Evolutionary conservation across 2,888 invertebrate genomes (phyloP), one percentile per base, ranked within the genome.

Genomic region (Melanotus villosus): DNA sequence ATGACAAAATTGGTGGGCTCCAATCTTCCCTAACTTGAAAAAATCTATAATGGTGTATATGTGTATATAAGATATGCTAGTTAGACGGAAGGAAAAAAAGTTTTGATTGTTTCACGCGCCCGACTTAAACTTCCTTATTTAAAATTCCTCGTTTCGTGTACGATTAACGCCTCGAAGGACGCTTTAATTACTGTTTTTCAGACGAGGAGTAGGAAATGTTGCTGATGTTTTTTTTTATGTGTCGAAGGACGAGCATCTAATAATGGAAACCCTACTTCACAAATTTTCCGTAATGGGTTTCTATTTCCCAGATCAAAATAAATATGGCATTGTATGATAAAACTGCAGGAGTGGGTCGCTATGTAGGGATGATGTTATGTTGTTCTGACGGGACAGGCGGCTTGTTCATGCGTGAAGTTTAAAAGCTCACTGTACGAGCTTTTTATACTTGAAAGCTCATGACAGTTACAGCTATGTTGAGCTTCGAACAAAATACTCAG

Each of bases 1-100:
- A 80, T 64, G 75, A 71, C 73, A 67, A 69, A 70, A 57, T 76
- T 82, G 83, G 80, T 60, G 73, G 71, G 76, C 81, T 80, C 65
- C 80, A 80, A 81, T 83, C 82, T 83, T 83, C 83, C 84, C 83
- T 82, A 83, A 83, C 81, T 83, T 79, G 83, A 82, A 84, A 83
- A 84, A 84, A 84, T 84, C 84, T 84, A 84, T 84, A 84, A 84
- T 83, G 84, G 82, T 83, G 83, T 84, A 83, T 83, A 83, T 83
- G 82, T 83, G 83, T 84, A 83, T 82, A 83, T 83, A 83, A 83
- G 84, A 84, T 84, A 84, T 84, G 84, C 83, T 84, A 84, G 84
- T 84, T 84, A 83, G 83, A 80, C 80, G 80, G 81, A 82, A 82
- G 79, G 82, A 83, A 83, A 83, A 81, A 81, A 82, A 83, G 82